A percentile compares a stretch with the other conserved stretches of the same genome.
phyloP scores from a whole-genome alignment of 2,113 vertebrate genomes.

The Corythornis madagascariensis region DNA sequence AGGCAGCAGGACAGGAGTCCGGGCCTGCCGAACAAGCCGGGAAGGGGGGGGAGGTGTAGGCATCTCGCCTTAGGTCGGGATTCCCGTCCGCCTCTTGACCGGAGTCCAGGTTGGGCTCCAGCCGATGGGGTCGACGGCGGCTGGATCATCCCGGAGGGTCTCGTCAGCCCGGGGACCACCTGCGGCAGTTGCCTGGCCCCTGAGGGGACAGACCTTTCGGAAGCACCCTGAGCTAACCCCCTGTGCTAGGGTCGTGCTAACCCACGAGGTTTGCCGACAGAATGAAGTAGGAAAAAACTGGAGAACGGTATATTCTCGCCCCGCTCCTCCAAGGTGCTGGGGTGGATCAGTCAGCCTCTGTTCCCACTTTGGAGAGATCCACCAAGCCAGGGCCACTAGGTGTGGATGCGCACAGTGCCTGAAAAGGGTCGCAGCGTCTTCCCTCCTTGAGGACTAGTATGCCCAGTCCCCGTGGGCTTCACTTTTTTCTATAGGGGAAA shows the following conservation, averaged over 20 bases:
- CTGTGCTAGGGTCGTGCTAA: fast-evolving
- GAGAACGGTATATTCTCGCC: neutral
- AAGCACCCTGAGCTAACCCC: too few relatives aligned
- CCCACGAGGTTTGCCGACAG: neutral
- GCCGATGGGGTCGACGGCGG: fast-evolving
- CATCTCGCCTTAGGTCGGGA: neutral
- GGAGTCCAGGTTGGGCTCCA: neutral
- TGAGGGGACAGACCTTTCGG: neutral
- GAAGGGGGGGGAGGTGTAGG: fast-evolving
- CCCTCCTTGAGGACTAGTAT: neutral
- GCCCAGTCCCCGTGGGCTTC: fast-evolving
- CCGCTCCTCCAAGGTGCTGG: neutral
- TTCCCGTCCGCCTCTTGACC: fast-evolving
- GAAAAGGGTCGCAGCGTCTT: neutral
- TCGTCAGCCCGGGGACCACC: neutral
- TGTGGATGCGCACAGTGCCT: neutral
- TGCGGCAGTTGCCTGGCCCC: neutral
- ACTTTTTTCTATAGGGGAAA: neutral
- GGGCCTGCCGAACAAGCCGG: neutral
- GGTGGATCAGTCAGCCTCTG: neutral
- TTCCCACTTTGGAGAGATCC: neutral
- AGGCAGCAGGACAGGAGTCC: neutral
- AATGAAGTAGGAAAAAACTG: neutral
- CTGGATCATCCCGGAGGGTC: neutral
- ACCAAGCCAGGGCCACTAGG: too few relatives aligned